phyloP scores from a whole-genome alignment of 2,113 vertebrate species.

The Antechinus flavipes region DNA sequence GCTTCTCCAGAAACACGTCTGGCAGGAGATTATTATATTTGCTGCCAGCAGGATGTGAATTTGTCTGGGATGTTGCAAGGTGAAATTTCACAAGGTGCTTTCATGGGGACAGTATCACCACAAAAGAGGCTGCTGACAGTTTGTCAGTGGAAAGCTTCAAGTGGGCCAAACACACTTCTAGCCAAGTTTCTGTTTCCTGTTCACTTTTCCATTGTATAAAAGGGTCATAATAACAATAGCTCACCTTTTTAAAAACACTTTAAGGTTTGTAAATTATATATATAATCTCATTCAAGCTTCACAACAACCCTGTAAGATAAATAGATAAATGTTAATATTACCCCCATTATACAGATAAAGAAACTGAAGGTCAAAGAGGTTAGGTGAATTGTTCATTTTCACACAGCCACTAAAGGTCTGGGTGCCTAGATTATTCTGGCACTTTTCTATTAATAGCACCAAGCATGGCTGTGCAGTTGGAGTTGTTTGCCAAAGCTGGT shows the following conservation, averaged over 20 bases:
- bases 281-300: background rate
- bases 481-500: background rate
- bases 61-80: constrained; percentile 66
- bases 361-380: background rate
- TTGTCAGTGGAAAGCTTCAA: constrained; percentile 56
- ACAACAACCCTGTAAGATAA: background rate
- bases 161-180: constrained; percentile 58
- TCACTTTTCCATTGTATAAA: constrained; percentile 27
- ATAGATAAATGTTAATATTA: background rate
- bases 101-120: constrained; percentile 60
- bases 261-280: background rate
- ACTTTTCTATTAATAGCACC: background rate
- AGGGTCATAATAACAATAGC: background rate
- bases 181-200: constrained; percentile 48
- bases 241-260: background rate
- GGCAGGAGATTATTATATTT: constrained; percentile 62
- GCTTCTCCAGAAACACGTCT: constrained; percentile 60
- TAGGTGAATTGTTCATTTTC: background rate
- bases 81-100: constrained; percentile 71
- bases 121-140: constrained; percentile 73
- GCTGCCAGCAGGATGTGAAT: constrained; percentile 58
- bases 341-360: background rate
- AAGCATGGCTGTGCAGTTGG: background rate
- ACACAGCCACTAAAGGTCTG: background rate
- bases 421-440: background rate